A percentile compares a stretch with the other conserved stretches of the same genome.
Evolutionary conservation across 2,888 invertebrate species (phyloP).

Genomic region (Tuberolachnus salignus): DNA sequence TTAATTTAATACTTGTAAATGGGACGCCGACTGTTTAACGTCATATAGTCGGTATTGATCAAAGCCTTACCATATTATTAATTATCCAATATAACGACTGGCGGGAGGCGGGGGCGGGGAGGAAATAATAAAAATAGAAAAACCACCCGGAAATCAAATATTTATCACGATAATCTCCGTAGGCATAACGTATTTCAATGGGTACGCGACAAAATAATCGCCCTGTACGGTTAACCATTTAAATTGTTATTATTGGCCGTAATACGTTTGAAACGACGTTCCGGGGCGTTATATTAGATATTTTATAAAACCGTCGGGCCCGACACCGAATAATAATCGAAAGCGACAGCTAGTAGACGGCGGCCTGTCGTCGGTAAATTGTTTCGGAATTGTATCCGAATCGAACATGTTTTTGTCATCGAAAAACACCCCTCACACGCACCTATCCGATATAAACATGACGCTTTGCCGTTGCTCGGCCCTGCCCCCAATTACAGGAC

Average conservation of each 20-base stretch:
- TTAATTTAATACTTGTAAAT: constrained; percentile 23
- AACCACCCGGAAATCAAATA: no score
- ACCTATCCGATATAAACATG: no score
- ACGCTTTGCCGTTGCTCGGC: background rate
- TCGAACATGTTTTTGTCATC: constrained; percentile 26
- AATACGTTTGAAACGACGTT: background rate
- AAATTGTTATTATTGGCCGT: background rate
- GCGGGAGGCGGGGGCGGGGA: no score
- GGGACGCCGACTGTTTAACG: no score
- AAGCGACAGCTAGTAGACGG: constrained; percentile 41
- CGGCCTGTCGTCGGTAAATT: constrained; percentile 2
- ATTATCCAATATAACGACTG: no score
- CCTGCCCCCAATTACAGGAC: no score
- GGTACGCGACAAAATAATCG: no score
- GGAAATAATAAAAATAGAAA: no score
- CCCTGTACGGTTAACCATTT: background rate
- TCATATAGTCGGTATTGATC: no score
- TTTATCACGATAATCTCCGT: no score
- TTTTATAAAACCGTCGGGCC: constrained; percentile 3
- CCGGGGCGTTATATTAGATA: background rate
- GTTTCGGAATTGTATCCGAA: background rate
- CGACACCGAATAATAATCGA: background rate
- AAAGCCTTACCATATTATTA: no score
- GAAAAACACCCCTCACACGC: background rate
- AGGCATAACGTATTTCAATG: no score